Evolutionary conservation across 2,797 vertebrate genomes (phyloP).

Genomic region (Argya squamiceps): DNA sequence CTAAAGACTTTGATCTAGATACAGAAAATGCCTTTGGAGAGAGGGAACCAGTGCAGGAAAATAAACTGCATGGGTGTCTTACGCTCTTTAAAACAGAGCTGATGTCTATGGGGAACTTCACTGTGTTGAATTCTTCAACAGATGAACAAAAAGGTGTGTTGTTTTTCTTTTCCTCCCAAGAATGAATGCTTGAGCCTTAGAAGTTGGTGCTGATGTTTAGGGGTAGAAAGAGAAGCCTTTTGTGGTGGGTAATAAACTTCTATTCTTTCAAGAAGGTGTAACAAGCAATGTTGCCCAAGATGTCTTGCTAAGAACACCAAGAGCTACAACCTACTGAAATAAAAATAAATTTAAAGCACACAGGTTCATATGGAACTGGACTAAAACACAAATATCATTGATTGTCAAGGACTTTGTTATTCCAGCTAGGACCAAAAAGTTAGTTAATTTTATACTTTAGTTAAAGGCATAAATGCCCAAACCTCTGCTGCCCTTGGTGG

Average conservation of each 20-base stretch:
- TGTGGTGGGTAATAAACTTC: background rate
- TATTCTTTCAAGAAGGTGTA: background rate
- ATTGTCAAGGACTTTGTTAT: background rate
- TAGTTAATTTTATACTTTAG: background rate
- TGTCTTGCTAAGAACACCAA: background rate
- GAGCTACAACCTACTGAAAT: background rate
- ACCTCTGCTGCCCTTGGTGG: background rate
- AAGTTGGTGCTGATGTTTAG: background rate
- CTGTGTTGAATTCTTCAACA: background rate
- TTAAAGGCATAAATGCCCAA: background rate
- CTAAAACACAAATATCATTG: background rate
- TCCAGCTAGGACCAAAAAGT: background rate
- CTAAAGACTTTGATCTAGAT: background rate
- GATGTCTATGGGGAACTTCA: background rate
- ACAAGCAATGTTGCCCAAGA: background rate
- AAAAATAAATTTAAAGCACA: background rate
- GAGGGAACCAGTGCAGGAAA: background rate
- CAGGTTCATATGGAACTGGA: background rate
- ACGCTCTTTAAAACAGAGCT: background rate
- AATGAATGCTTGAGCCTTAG: background rate
- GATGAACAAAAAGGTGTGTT: background rate
- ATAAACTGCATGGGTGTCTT: background rate
- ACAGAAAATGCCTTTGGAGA: background rate
- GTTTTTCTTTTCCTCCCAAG: rapidly evolving
- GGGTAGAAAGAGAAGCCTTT: background rate